Evolutionary conservation across 2,113 vertebrate genomes (phyloP).

Genomic region (Pimephales promelas): DNA sequence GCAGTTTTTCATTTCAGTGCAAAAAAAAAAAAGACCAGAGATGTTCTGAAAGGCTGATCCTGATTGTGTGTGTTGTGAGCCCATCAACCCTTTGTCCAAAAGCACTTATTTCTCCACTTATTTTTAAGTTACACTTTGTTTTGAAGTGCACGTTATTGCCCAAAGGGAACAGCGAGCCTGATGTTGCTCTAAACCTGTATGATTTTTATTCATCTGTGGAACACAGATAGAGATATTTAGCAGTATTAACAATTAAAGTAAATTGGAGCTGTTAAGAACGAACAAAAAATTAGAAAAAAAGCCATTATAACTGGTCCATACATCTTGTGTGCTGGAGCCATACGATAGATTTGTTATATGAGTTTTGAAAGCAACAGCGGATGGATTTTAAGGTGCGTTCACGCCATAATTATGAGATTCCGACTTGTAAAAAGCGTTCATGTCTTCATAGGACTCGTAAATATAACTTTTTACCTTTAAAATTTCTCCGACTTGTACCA

Average conservation of each 20-base stretch:
- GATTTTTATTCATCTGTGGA: neutral
- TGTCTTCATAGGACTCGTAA: too few species aligned
- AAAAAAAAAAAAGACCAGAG: neutral
- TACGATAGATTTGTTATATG: neutral
- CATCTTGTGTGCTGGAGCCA: neutral
- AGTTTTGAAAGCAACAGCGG: neutral
- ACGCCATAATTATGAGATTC: too few species aligned
- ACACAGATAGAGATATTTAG: neutral
- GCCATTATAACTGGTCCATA: neutral
- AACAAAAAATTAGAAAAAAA: neutral
- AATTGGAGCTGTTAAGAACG: neutral
- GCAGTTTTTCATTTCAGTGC: neutral
- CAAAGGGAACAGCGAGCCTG: neutral
- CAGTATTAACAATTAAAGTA: neutral
- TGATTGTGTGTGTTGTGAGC: constrained; percentile 14
- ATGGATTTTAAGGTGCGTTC: too few species aligned
- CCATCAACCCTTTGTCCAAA: neutral
- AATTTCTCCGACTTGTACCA: too few species aligned
- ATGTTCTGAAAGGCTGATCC: constrained; percentile 38
- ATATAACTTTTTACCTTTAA: too few species aligned
- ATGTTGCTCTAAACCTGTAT: neutral
- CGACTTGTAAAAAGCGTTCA: too few species aligned
- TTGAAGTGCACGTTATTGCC: constrained; percentile 47
- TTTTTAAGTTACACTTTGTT: constrained; percentile 46
- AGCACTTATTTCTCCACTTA: constrained; percentile 11